Evolutionary conservation across 2,888 invertebrate genomes (phyloP).

Genomic region (Antheraea yamamai): DNA sequence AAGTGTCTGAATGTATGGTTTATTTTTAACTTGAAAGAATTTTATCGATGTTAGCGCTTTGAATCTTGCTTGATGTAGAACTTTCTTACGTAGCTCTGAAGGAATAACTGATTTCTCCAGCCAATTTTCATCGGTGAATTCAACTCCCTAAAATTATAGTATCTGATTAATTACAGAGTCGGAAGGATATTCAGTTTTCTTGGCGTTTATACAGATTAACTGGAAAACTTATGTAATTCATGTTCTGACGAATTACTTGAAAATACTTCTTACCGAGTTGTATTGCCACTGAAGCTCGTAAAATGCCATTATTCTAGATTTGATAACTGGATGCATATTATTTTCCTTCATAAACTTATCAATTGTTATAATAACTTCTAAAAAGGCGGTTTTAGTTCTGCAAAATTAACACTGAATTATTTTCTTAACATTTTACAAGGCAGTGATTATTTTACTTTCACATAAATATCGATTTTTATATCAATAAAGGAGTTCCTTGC

Average conservation of each 20-base stretch:
- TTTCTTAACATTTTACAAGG: not conserved
- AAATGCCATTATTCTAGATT: conserved; percentile 73
- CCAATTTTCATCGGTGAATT: conserved; percentile 73
- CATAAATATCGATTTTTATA: not conserved
- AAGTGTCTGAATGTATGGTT: conserved; percentile 73
- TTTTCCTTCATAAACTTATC: conserved; percentile 78
- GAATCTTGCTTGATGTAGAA: conserved; percentile 74
- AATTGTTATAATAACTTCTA: conserved; percentile 74
- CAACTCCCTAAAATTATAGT: conserved; percentile 59
- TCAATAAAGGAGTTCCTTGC: not conserved
- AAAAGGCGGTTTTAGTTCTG: conserved; percentile 74
- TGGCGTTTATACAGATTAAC: not conserved
- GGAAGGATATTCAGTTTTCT: not conserved
- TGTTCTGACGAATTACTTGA: not conserved
- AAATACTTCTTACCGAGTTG: conserved; percentile 60
- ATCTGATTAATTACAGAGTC: not conserved
- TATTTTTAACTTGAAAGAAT: conserved; percentile 77
- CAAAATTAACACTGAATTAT: conserved; percentile 23
- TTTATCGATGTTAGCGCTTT: conserved; percentile 70
- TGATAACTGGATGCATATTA: conserved; percentile 71
- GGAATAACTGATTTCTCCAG: conserved; percentile 70
- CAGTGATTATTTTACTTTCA: not conserved
- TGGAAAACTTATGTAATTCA: not conserved
- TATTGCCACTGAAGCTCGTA: conserved; percentile 80
- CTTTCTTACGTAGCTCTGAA: conserved; percentile 69